A percentile compares a stretch with the other conserved stretches of the same genome.
These are phyloP conservation scores for Sylvilagus bachmani DNA, from an alignment of 2,113 vertebrate genomes.

Conservation along the genomic window DNA sequence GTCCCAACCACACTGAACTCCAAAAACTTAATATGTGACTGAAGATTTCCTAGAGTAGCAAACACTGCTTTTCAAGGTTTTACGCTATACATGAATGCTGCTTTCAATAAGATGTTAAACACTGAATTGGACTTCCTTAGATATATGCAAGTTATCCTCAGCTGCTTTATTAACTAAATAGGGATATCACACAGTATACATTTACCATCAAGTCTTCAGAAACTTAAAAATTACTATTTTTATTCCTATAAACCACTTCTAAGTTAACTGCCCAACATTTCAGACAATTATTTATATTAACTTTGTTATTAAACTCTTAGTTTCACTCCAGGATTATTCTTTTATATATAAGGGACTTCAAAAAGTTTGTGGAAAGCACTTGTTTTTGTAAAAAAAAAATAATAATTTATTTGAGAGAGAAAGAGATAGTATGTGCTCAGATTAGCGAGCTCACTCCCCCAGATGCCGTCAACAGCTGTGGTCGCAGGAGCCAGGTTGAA, in stretches of 20 bases:
- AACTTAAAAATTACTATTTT: constrained; percentile 34
- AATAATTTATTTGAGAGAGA: too few relatives aligned
- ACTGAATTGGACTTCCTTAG: background rate
- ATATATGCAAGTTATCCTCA: background rate
- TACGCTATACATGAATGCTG: constrained; percentile 9
- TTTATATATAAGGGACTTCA: background rate
- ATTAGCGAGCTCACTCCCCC: too few relatives aligned
- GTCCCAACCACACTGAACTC: background rate
- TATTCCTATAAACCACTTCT: background rate
- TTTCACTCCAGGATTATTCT: background rate
- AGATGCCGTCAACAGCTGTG: too few relatives aligned
- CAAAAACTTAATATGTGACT: background rate
- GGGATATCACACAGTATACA: background rate
- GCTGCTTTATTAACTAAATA: constrained; percentile 50
- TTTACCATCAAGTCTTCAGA: constrained; percentile 31
- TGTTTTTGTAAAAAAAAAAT: too few relatives aligned
- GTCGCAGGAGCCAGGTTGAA: too few relatives aligned
- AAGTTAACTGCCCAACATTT: constrained; percentile 17
- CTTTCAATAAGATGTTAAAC: constrained; percentile 38
- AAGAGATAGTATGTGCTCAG: too few relatives aligned
- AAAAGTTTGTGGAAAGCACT: too few relatives aligned
- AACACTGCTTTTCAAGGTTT: constrained; percentile 15
- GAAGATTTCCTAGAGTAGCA: background rate
- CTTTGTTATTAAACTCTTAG: background rate
- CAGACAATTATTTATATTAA: constrained; percentile 7